phyloP scores from a whole-genome alignment of 2,797 vertebrate species.

The Pangasius macronema region DNA sequence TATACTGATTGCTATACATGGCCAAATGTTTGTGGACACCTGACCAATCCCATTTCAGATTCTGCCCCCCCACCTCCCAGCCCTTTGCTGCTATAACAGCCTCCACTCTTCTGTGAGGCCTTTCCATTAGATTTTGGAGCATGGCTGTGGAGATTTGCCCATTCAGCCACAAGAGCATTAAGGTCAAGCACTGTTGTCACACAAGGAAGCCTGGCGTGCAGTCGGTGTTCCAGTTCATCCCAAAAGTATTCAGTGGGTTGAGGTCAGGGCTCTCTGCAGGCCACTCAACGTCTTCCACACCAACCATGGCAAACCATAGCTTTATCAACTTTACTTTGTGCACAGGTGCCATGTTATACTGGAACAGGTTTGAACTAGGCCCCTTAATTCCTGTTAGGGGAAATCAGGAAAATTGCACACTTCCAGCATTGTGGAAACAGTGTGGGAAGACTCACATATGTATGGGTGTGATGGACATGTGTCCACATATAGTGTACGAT shows the following conservation, averaged over 20 bases:
- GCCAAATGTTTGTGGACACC: background rate
- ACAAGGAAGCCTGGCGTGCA: background rate
- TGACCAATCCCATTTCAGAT: background rate
- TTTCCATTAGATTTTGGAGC: no score
- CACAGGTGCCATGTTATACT: background rate
- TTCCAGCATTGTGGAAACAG: background rate
- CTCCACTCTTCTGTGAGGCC: no score
- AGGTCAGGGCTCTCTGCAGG: background rate
- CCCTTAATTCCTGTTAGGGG: background rate
- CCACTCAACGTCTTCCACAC: background rate
- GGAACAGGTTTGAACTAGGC: background rate
- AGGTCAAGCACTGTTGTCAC: background rate
- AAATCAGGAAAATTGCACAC: background rate
- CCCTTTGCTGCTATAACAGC: no score
- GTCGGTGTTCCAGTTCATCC: background rate
- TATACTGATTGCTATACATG: background rate
- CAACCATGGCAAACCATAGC: background rate
- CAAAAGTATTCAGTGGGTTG: background rate
- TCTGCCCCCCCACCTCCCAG: no score
- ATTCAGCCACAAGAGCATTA: background rate
- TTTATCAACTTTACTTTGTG: background rate
- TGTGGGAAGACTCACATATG: background rate
- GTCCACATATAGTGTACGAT: background rate
- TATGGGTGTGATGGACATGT: background rate
- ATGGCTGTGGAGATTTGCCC: no score